phyloP scores from a whole-genome alignment of 2,797 vertebrate genomes.

The Cynopterus sphinx region DNA sequence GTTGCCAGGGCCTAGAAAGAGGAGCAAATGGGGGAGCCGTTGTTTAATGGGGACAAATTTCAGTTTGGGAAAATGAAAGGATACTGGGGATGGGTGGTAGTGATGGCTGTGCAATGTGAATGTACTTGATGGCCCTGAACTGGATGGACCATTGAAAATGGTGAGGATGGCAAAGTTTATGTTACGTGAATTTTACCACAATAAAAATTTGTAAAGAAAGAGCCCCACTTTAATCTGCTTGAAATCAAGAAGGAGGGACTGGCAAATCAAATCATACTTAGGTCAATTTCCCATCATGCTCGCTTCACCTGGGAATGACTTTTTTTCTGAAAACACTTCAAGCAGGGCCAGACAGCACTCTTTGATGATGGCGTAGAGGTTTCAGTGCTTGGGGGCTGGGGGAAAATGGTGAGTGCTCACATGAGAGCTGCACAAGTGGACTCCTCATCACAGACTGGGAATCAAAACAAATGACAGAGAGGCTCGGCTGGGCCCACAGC shows the following conservation, averaged over 20 bases:
- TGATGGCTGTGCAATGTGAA: background rate
- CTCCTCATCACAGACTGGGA: background rate
- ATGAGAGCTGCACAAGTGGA: background rate
- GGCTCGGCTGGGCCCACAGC: background rate
- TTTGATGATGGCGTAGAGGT: background rate
- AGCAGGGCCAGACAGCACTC: background rate
- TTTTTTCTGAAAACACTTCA: conserved; percentile 20
- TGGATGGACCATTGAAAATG: background rate
- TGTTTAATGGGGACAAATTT: background rate
- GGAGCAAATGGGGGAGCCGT: background rate
- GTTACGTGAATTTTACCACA: background rate
- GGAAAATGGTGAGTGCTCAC: background rate
- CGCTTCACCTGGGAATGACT: background rate
- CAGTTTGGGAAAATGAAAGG: background rate
- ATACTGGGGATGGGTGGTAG: background rate
- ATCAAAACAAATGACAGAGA: background rate
- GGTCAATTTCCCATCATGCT: conserved; percentile 17
- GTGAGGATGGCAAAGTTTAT: background rate
- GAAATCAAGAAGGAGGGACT: conserved; percentile 28
- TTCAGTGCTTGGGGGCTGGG: background rate
- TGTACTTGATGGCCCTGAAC: background rate
- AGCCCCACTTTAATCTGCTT: background rate
- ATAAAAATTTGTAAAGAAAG: background rate
- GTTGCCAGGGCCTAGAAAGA: background rate
- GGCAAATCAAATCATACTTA: conserved; percentile 50